Evolutionary conservation across 2,888 invertebrate genomes (phyloP), one percentile per base, ranked within the genome.

Genomic region (Crocallis elinguaria): DNA sequence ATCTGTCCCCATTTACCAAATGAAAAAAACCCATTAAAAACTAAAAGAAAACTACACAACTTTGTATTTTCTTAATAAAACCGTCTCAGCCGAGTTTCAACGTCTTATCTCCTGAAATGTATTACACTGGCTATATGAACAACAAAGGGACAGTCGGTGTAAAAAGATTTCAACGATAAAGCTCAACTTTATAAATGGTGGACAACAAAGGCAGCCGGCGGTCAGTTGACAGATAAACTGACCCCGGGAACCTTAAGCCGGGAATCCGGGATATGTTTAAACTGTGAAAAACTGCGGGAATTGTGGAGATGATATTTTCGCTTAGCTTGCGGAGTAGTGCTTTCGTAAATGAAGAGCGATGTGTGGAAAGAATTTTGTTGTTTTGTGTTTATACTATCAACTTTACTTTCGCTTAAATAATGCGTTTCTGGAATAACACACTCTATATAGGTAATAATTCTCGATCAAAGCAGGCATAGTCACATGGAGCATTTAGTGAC

Each of bases 111-210:
- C 36, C 14, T 43, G n/a, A 43, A 33, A 33, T 33, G 13, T 13
- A 12, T 29, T 29, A 29, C 29, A 11, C 9, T 19, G 43, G 39
- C 49, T 46, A 27, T 54, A 37, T 52, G 37, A 53, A 39, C 55
- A 58, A 66, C 60, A 65, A 62, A 60, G 39, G 45, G 42, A 46
- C 50, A 23, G 53, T 41, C 29, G 56, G 49, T 52, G 54, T 55
- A 48, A 57, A 67, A 66, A 69, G 64, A 65, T 66, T 53, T 57
- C 43, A 41, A 56, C 60, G 56, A 61, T 61, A 64, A 52, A 68
- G 63, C 63, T 60, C 56, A 56, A 59, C 52, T 58, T 68, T 65
- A 72, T 68, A 69, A 69, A 73, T 68, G 66, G 59, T 57, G 42
- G 44, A 32, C 57, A 44, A 67, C 67, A 73, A 71, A 58, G 45